Evolutionary conservation across 2,113 vertebrate species (phyloP), one percentile per base, ranked within the genome.

Genomic region (Rhabdornis inornatus): DNA sequence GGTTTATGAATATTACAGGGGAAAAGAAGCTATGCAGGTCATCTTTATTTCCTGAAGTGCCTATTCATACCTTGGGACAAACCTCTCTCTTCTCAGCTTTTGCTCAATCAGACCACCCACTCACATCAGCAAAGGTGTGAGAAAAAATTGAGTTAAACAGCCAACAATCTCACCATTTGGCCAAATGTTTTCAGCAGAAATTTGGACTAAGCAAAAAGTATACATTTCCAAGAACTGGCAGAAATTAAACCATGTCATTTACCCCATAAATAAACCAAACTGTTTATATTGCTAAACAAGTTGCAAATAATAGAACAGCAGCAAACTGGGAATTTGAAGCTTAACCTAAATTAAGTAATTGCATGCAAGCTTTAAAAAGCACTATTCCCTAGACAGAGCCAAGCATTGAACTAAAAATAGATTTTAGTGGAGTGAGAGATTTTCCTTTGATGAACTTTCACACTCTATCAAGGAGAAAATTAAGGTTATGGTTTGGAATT

Each of bases 311-410:
- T 87, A 96, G 87, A 96, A 95, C 70, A 92, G 93, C 80, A 94
- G 88, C 75, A 90, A 93, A 92, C 61, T 92, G 83, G 93, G 90
- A 95, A 95, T 96, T 93, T 89, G 70, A 90, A 90, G 83, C 83
- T 93, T 87, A 95, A 91, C 83, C 89, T 94, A 96, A 95, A 96
- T 95, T 91, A 96, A 94, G 84, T 95, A 96, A 94, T 95, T 96
- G 83, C 92, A 92, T 87, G 80, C 80, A 78, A 91, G 90, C 90
- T 96, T 94, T 92, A 93, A 94, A 96, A 94, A 96, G 64, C 56
- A 45, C 86, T 57, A 84, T 90, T 90, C 93, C 92, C 89, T 76
- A 78, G 72, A 89, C 44, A 89, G 89, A 95, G 44, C 56, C 69
- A 78, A 87, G 76, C 60, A 72, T 16, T 90, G 86, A 93, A 76